phyloP scores from a whole-genome alignment of 2,797 vertebrate genomes.

The Hypotaenidia okinawae region DNA sequence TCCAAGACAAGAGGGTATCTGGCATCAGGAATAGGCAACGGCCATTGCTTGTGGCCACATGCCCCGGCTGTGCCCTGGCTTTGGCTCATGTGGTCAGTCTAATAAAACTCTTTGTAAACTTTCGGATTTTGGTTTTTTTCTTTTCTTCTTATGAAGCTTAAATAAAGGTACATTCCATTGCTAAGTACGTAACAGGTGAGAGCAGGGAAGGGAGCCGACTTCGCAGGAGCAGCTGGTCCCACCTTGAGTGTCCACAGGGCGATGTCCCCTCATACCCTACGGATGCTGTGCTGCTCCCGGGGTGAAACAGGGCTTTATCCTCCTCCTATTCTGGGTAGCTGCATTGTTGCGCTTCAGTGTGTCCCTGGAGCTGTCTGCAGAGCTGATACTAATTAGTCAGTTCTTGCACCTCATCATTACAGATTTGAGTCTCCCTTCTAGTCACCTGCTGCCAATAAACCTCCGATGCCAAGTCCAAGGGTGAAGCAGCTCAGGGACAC shows the following conservation, averaged over 20 bases:
- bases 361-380: neutral
- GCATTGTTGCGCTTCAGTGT: neutral
- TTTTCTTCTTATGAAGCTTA: neutral
- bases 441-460: neutral
- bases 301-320: too few relatives aligned
- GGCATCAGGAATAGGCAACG: too few relatives aligned
- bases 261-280: too few relatives aligned
- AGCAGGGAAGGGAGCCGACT: neutral
- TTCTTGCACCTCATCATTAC: neutral
- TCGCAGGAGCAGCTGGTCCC: neutral
- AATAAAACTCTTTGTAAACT: neutral
- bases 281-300: neutral
- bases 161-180: neutral
- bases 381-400: neutral
- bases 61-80: neutral
- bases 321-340: neutral
- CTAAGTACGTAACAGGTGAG: too few relatives aligned
- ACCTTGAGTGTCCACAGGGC: fast-evolving
- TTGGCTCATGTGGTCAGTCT: too few relatives aligned
- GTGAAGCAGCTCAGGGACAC: neutral
- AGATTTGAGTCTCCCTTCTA: neutral
- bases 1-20: neutral
- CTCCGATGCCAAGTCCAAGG: fast-evolving
- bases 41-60: fast-evolving
- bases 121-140: too few relatives aligned